Conservation (phyloP, 2,797 vertebrate genomes). For the Sebastes diaconus region DNA sequence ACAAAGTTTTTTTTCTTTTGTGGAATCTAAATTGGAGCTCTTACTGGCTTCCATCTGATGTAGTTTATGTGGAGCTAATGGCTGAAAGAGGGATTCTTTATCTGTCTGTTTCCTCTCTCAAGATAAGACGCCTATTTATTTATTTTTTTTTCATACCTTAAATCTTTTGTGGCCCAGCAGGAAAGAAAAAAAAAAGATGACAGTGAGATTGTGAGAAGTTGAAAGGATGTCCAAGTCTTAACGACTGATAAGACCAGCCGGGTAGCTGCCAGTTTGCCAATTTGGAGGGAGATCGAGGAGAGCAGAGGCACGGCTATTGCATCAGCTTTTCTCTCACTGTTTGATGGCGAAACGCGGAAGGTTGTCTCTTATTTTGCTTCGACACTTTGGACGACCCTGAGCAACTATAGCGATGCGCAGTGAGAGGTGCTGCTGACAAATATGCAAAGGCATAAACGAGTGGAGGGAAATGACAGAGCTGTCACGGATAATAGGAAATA, state of each 20-base stretch:
- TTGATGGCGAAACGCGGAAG: constrained; percentile 14
- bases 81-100: constrained; percentile 22
- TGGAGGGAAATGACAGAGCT: constrained; percentile 36
- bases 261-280: constrained; percentile 34
- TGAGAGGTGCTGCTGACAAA: constrained; percentile 35
- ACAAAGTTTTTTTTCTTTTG: not conserved
- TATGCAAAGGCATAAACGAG: constrained; percentile 25
- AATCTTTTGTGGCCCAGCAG: not conserved
- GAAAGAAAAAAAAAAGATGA: constrained; percentile 5
- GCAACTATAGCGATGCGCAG: constrained; percentile 23
- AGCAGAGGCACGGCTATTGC: constrained; percentile 13
- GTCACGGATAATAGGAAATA: constrained; percentile 22
- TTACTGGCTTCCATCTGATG: constrained; percentile 2
- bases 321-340: constrained; percentile 18
- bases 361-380: constrained; percentile 39
- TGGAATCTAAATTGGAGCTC: constrained; percentile 7
- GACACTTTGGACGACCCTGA: constrained; percentile 43
- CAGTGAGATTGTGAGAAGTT: constrained; percentile 20
- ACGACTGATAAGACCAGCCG: constrained; percentile 17
- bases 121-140: constrained; percentile 14
- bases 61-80: constrained; percentile 1
- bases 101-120: constrained; percentile 13
- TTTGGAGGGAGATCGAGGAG: constrained; percentile 27
- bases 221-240: constrained; percentile 35
- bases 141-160: constrained; percentile 1